phyloP scores from a whole-genome alignment of 2,113 vertebrate genomes.

The Morphnarchus princeps region DNA sequence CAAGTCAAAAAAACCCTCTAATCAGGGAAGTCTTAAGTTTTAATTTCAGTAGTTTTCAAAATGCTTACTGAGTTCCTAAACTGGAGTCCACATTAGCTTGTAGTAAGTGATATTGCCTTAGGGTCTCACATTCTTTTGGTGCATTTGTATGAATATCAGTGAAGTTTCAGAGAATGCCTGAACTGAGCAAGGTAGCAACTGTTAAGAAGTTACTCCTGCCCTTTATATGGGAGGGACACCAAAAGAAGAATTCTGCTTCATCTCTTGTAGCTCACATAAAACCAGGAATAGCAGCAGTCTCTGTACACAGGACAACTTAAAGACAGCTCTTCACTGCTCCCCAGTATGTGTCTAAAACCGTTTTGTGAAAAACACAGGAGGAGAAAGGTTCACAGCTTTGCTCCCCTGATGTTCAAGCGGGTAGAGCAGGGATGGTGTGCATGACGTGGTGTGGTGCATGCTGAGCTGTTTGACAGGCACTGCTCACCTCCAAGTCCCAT shows the following conservation, averaged over 20 bases:
- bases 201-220: not conserved
- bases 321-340: not conserved
- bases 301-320: not conserved
- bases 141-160: not conserved
- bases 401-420: not conserved
- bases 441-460: fast-evolving
- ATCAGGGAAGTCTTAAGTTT: not conserved
- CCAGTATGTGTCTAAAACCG: not conserved
- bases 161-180: not conserved
- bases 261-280: not conserved
- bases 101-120: not conserved
- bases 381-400: not conserved
- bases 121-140: not conserved
- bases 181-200: not conserved
- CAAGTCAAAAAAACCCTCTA: not conserved
- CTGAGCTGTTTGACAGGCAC: not conserved
- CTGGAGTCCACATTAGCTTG: not conserved
- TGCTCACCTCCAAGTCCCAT: not conserved
- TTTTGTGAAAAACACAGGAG: not conserved
- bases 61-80: not conserved
- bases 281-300: not conserved
- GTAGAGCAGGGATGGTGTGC: not conserved
- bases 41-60: not conserved
- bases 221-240: not conserved
- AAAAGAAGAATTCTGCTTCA: not conserved